Evolutionary conservation across 2,113 vertebrate species (phyloP), one percentile per base, ranked within the genome.

Genomic region (Seriola rivoliana): DNA sequence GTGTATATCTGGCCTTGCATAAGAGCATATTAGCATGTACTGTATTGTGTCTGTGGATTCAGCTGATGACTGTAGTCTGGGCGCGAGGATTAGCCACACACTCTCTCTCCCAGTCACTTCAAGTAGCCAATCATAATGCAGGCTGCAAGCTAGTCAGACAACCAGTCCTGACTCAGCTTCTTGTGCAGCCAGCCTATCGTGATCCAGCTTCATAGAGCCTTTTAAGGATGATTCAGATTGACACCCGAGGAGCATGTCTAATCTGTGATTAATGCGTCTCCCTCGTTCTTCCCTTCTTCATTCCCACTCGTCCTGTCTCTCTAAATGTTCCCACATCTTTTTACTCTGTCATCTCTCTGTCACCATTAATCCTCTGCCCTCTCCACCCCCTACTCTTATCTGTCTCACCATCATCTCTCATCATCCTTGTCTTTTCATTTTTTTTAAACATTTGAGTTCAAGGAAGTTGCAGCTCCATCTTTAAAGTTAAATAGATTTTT

Each of bases 211-310:
- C 19, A 19, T 25, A 9, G 44, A 74, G 52, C 8, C 0, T 66
- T 75, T 54, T 72, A 36, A 83, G 65, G 67, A 54, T 13, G 34
- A 82, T 75, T 84, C 57, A 80, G 74, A 83, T 76, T 78, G 88
- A 82, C 87, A 79, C 80, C 46, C 13, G n/a, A 75, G 79, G 42
- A 81, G 80, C 79, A 60, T 34, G 75, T 87, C 78, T 92, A 90
- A 92, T 91, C 90, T 90, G 78, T 80, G 90, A 92, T 92, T 88
- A 93, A 75, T 77, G 63, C 8, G 6, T 76, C 76, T 74, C 44
- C 17, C n/a, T 34, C 29, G 16, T 34, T 75, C 75, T 64, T 50
- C 16, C n/a, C 82, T 40, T 71, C 54, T 40, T 71, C 71, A 64
- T 71, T 81, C 63, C 13, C 70, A 57, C 50, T 72, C 79, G 29